Evolutionary conservation across 2,888 invertebrate species (phyloP).

Genomic region (Brenthis ino): DNA sequence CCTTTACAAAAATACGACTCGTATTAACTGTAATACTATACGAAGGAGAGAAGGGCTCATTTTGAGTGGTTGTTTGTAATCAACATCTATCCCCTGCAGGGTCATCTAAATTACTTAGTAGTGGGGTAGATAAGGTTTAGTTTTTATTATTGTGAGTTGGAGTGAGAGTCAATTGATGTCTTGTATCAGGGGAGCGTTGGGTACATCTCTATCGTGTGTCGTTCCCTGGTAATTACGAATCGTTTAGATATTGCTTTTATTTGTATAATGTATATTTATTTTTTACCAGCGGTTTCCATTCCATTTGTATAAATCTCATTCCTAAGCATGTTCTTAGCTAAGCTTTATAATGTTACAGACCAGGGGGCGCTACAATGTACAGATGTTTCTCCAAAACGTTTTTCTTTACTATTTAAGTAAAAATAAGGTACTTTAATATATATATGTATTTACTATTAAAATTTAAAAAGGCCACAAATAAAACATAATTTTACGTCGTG

Average conservation of each 20-base stretch:
- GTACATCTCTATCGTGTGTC: constrained; percentile 4
- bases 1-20: constrained; percentile 37
- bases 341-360: too few species aligned
- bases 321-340: too few species aligned
- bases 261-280: background rate
- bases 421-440: too few species aligned
- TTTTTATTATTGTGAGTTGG: constrained; percentile 73
- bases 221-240: constrained; percentile 18
- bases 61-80: constrained; percentile 64
- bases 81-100: constrained; percentile 63
- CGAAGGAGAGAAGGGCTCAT: constrained; percentile 48
- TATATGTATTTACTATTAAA: too few species aligned
- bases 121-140: constrained; percentile 70
- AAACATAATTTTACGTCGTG: too few species aligned
- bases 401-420: too few species aligned
- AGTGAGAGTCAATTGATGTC: constrained; percentile 59
- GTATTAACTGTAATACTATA: constrained; percentile 42
- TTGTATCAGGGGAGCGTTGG: constrained; percentile 37
- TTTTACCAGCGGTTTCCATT: background rate
- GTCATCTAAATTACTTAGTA: constrained; percentile 72
- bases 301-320: too few species aligned
- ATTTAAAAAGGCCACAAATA: too few species aligned
- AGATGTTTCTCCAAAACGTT: too few species aligned
- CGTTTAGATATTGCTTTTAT: constrained; percentile 8
- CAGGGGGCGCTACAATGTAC: too few species aligned